These are phyloP conservation scores for Nectonema munidae DNA, from an alignment of 2,888 invertebrate species.

Conservation along the genomic window DNA sequence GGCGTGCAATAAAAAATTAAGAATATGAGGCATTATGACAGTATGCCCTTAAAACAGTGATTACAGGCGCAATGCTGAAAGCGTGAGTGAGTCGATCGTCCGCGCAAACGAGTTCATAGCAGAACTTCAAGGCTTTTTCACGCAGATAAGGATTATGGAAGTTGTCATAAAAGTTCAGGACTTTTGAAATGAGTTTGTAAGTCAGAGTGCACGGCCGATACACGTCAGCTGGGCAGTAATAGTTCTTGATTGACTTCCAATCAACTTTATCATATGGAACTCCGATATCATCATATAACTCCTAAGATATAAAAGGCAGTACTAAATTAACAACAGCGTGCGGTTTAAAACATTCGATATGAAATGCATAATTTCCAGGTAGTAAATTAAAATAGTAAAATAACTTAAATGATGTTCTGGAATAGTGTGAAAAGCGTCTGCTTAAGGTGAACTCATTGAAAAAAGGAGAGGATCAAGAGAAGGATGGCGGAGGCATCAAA, in stretches of 20 bases:
- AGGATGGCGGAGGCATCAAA: too few relatives aligned
- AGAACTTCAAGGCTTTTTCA: constrained; percentile 18
- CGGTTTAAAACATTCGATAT: too few relatives aligned
- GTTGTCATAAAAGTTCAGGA: constrained; percentile 20
- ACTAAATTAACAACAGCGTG: too few relatives aligned
- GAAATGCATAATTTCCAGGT: neutral
- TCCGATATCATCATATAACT: constrained; percentile 19
- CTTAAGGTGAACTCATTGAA: too few relatives aligned
- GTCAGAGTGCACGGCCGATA: neutral
- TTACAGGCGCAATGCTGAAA: constrained; percentile 22
- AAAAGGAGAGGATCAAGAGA: too few relatives aligned
- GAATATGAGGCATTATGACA: too few relatives aligned
- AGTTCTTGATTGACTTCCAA: neutral
- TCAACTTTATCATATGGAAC: constrained; percentile 9
- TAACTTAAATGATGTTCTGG: neutral
- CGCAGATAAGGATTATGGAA: constrained; percentile 18
- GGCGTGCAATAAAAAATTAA: too few relatives aligned
- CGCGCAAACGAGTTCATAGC: constrained; percentile 21
- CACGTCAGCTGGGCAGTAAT: neutral
- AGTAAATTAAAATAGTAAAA: neutral
- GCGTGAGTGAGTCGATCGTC: constrained; percentile 21
- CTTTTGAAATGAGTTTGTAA: constrained; percentile 9
- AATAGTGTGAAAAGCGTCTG: too few relatives aligned
- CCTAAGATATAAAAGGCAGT: constrained; percentile 17
- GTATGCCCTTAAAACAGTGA: too few relatives aligned